Conservation (phyloP, 2,113 vertebrate species). For the Cisticola juncidis region DNA sequence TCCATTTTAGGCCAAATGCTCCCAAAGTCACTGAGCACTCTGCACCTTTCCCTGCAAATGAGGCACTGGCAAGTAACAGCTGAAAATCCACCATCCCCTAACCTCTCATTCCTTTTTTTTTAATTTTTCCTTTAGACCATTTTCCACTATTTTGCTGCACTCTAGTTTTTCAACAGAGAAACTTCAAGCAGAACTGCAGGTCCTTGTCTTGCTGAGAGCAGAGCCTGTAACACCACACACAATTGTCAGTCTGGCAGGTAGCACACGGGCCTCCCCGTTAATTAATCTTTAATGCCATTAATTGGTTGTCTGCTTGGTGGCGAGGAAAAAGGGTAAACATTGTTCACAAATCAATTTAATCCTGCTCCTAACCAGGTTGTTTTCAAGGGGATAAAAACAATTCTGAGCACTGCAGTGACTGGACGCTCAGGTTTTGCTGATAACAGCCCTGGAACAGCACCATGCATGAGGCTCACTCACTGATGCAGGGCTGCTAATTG, state of each 20-base stretch:
- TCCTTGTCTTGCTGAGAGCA: neutral
- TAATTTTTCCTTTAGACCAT: neutral
- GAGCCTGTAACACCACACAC: neutral
- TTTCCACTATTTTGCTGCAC: neutral
- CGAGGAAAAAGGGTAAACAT: slow-evolving; percentile 62
- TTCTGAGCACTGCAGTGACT: neutral
- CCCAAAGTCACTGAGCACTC: neutral
- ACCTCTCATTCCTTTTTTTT: neutral
- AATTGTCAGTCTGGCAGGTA: slow-evolving; percentile 42
- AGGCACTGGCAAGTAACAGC: neutral
- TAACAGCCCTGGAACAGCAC: slow-evolving; percentile 35
- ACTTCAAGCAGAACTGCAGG: neutral
- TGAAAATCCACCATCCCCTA: neutral
- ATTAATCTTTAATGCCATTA: slow-evolving; percentile 78
- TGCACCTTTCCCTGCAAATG: neutral
- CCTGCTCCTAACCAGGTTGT: slow-evolving; percentile 50
- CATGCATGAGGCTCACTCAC: neutral
- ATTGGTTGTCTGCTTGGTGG: slow-evolving; percentile 69
- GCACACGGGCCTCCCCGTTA: neutral
- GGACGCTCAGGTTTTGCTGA: neutral
- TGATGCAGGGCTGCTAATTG: slow-evolving; percentile 52
- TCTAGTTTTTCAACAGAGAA: neutral
- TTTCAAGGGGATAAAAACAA: slow-evolving; percentile 58
- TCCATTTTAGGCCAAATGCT: slow-evolving; percentile 11
- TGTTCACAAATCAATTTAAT: slow-evolving; percentile 74